phyloP scores from a whole-genome alignment of 92 coral and sea anemone species.

The Virgularia gustaviana region DNA sequence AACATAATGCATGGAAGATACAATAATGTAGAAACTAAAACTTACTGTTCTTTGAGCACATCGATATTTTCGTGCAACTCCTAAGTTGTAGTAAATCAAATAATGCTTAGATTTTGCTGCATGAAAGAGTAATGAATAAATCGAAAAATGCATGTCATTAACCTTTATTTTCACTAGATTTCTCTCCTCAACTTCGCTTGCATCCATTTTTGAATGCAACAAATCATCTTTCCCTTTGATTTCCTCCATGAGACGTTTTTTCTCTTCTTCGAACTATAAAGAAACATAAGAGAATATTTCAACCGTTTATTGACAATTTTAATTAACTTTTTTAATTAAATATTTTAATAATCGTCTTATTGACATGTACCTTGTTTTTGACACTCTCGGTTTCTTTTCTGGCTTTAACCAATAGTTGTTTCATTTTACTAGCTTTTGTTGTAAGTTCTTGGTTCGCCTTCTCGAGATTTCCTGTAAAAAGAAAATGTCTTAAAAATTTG shows the following conservation, averaged over 20 bases:
- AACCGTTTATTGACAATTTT: background rate
- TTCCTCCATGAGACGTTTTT: constrained; percentile 1
- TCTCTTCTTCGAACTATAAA: constrained; percentile 29
- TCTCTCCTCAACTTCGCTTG: constrained; percentile 3
- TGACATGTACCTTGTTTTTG: constrained; percentile 78
- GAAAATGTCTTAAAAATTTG: background rate
- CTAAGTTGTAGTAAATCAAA: too few species aligned
- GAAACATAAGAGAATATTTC: background rate
- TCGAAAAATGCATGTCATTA: background rate
- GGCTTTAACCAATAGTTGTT: constrained; percentile 87
- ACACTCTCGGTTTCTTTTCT: constrained; percentile 78
- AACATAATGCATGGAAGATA: too few species aligned
- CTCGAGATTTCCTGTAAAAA: constrained; percentile 53
- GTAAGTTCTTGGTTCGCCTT: constrained; percentile 58
- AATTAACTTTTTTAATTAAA: too few species aligned
- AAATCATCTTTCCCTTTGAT: constrained; percentile 20
- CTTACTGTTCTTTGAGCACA: too few species aligned
- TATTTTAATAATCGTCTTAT: background rate
- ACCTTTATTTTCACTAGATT: constrained; percentile 9
- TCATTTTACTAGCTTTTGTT: constrained; percentile 72
- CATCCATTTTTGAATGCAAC: constrained; percentile 6
- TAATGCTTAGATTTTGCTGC: too few species aligned
- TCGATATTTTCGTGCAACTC: background rate
- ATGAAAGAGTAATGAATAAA: background rate
- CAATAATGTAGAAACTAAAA: too few species aligned